A percentile compares a stretch with the other conserved stretches of the same genome.
Evolutionary conservation across 2,797 vertebrate genomes (phyloP).

Genomic region (Fringilla coelebs): DNA sequence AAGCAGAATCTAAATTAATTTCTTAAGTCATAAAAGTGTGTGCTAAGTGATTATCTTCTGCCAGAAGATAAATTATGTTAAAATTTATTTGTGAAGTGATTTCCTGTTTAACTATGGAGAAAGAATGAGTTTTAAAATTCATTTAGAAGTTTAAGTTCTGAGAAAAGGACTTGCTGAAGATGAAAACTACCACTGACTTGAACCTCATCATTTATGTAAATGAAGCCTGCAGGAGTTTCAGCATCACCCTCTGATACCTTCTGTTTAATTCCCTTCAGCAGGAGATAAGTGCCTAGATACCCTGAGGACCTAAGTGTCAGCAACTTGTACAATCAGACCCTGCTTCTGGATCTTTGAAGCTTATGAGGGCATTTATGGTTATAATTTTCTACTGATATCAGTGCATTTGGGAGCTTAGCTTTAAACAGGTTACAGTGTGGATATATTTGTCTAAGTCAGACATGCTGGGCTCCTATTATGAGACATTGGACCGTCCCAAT

Average conservation of each 20-base stretch:
- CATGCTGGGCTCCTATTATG: rapidly evolving
- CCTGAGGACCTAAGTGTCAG: not conserved
- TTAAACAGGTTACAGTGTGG: not conserved
- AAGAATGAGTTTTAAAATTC: not conserved
- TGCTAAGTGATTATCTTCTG: not conserved
- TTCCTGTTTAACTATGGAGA: not conserved
- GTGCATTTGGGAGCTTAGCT: not conserved
- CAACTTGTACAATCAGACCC: not conserved
- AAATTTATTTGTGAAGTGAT: not conserved
- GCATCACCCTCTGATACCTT: constrained; percentile 11
- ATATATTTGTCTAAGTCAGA: not conserved
- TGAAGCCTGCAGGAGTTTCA: constrained; percentile 15
- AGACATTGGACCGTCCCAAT: not conserved
- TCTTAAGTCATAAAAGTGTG: not conserved
- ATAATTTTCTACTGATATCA: not conserved
- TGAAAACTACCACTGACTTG: not conserved
- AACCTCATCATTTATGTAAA: constrained; percentile 16
- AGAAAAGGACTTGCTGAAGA: not conserved
- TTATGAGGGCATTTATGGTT: not conserved
- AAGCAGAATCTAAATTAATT: not conserved
- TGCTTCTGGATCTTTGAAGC: not conserved
- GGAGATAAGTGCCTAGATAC: not conserved
- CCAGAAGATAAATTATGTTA: not conserved
- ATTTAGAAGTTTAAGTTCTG: not conserved
- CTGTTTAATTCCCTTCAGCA: constrained; percentile 29